Percentiles rank a stretch among this genome's conserved stretches.
These are phyloP conservation scores for Halocynthia roretzi DNA, from an alignment of 23 tunicate species.

Conservation along the genomic window DNA sequence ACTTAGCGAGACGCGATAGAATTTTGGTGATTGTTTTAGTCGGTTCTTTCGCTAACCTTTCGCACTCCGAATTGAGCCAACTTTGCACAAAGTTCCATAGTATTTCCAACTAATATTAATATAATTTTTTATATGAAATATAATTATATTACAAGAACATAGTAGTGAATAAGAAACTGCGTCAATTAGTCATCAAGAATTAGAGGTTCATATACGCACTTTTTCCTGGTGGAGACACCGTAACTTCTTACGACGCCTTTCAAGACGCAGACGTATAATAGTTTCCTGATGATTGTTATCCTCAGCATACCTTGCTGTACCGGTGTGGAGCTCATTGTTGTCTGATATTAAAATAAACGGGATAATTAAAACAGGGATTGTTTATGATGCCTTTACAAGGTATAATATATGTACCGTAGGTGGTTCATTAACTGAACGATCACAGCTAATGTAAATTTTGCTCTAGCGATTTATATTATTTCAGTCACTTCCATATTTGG, in stretches of 20 bases:
- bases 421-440: too few species aligned
- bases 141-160: background rate
- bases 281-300: slow-evolving; percentile 16
- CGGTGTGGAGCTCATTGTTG: background rate
- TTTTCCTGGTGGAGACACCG: background rate
- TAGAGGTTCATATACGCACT: too few species aligned
- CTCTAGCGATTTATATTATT: too few species aligned
- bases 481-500: too few species aligned
- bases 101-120: slow-evolving; percentile 10
- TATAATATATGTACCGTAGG: too few species aligned
- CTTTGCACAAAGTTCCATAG: slow-evolving; percentile 22
- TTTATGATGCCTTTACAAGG: too few species aligned
- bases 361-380: too few species aligned
- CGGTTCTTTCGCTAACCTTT: slow-evolving; percentile 5
- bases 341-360: too few species aligned
- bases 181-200: background rate
- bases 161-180: background rate
- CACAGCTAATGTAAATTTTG: too few species aligned
- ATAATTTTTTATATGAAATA: background rate
- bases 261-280: slow-evolving; percentile 15
- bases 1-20: background rate
- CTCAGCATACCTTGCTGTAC: background rate
- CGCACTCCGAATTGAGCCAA: slow-evolving; percentile 6
- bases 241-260: slow-evolving; percentile 25
- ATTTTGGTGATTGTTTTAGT: background rate